Base-by-base conservation (phyloP, 2,113 vertebrate species). In the Epinephelus fuscoguttatus region DNA sequence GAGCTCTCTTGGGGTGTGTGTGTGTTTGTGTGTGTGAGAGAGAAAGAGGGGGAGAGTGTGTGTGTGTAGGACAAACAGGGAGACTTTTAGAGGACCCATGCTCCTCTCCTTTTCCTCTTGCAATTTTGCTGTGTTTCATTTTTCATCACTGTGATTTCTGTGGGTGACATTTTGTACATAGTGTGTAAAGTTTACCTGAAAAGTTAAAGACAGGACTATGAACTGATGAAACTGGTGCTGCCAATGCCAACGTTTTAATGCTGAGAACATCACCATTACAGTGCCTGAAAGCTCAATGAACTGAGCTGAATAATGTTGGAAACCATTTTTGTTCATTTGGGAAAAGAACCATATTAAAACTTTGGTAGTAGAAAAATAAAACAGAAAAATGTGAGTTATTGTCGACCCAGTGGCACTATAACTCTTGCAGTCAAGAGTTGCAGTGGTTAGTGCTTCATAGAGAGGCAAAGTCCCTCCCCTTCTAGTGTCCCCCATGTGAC, bases 1-100 rank as follows among this genome's bases (percentile, higher is more conserved):
- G 80, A 87, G 81, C 72, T 81, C 70, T 80, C 75, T 62, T 66
- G 27, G 75, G 55, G 52, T 45, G 6, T 40, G 6, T 40, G 6
- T 55, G 30, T 56, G 64, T 73, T n/a, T 70, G 63, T 49, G 72
- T 63, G 27, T 4, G 62, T 50, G 57, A 30, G 59, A 14, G 30
- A 9, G 60, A 25, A 45, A n/a, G 62, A 53, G 59, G 50, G n/a
- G 17, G 25, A 14, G 17, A 33, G 63, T 42, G 68, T 66, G 55
- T 68, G 68, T 66, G 55, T 68, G 63, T 63, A 1, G 3, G 15
- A 67, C 47, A 80, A 53, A 11, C 33, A 1, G 61, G 68, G 37
- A 70, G 62, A 45, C 64, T 30, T 59, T 21, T 19, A 42, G 19
- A 37, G 60, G 50, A 37, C 52, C 60, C 45, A 2, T 42, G 49